Evolutionary conservation across 2,113 vertebrate genomes (phyloP), one percentile per base, ranked within the genome.

Genomic region (Alligator mississippiensis): DNA sequence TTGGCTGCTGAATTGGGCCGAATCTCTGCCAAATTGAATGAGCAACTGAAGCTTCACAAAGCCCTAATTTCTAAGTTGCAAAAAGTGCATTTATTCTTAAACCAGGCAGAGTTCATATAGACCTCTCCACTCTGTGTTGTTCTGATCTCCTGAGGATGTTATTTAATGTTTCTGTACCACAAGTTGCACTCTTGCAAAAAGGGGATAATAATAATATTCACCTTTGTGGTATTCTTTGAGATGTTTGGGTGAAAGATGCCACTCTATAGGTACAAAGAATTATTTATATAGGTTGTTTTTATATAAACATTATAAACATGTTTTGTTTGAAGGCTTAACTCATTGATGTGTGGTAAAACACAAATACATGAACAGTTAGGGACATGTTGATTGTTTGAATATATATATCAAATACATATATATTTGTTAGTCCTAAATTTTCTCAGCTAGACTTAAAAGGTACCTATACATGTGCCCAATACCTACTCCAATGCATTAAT

Each of bases 331-430:
- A 61, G 9, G 18, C 84, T 90, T 90, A 87, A 84, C 77, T 91
- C 89, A 77, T 78, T 89, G 47, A 91, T 83, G 57, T 9, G 62
- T 5, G 59, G 28, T 74, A 80, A 75, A 62, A 11, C 5, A 60
- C 9, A 93, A 93, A 58, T 30, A 68, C 61, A 5, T 17, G 30
- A 57, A 58, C 21, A 84, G 25, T 25, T 19, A n/a, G 82, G 83
- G 89, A 38, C 54, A 30, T 83, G 77, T 55, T 22, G 80, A 87
- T 70, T 85, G 68, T 88, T 92, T 92, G 84, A 38, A 80, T 93
- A 89, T 47, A 17, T 82, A 55, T 24, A 89, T 4, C 6, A 94
- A 96, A 68, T 87, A 28, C 58, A 47, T 90, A 3, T 68, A 55
- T 87, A 6, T 83, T 89, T 90, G 77, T 87, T 80, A 87, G n/a